Evolutionary conservation across 2,888 invertebrate genomes (phyloP).

Genomic region (Sclerodermus sp.): DNA sequence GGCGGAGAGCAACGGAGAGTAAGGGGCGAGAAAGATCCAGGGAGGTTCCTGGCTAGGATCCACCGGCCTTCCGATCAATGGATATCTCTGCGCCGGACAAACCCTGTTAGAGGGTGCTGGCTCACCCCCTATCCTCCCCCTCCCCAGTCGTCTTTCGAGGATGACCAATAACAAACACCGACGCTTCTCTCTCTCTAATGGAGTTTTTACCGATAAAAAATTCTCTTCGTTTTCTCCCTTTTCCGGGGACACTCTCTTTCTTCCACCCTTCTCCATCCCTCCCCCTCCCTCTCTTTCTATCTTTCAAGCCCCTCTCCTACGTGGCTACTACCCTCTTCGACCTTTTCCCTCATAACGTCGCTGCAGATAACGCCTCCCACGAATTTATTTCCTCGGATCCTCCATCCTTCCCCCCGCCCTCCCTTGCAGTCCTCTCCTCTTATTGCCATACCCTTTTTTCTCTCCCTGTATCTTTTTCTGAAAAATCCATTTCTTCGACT

Average conservation of each 20-base stretch:
- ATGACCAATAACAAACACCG: constrained; percentile 57
- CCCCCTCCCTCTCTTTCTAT: neutral
- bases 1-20: constrained; percentile 3
- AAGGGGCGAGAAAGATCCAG: constrained; percentile 15
- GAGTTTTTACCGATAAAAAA: constrained; percentile 58
- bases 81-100: constrained; percentile 49
- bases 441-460: constrained; percentile 12
- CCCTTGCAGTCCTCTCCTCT: constrained; percentile 7
- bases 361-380: neutral
- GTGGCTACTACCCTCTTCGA: neutral
- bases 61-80: constrained; percentile 48
- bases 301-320: neutral
- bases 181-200: constrained; percentile 50
- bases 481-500: constrained; percentile 11
- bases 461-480: constrained; percentile 3
- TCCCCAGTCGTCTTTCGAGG: constrained; percentile 37
- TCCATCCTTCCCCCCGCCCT: constrained; percentile 2
- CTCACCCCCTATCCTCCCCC: constrained; percentile 22
- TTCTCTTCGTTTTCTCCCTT: constrained; percentile 49
- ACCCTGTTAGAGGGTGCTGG: constrained; percentile 17
- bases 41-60: constrained; percentile 29
- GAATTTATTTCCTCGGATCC: neutral
- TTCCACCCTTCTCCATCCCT: constrained; percentile 1
- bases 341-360: neutral
- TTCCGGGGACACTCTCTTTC: too few relatives aligned